Evolutionary conservation across 2,797 vertebrate genomes (phyloP).

Genomic region (Muscicapa comitata): DNA sequence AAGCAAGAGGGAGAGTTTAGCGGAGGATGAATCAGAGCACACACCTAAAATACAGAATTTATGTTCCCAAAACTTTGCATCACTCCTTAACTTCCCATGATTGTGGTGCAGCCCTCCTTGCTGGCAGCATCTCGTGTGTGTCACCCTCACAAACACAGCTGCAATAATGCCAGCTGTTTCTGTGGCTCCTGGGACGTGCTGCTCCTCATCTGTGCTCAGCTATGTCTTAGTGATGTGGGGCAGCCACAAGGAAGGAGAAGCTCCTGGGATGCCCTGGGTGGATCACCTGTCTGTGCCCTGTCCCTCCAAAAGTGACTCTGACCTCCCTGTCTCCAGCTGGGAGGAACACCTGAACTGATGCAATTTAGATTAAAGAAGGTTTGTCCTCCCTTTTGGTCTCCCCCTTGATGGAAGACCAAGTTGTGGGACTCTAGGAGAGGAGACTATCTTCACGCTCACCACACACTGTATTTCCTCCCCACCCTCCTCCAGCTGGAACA

Average conservation of each 20-base stretch:
- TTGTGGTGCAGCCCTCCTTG: neutral
- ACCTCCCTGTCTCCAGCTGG: neutral
- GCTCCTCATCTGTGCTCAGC: neutral
- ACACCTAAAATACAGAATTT: neutral
- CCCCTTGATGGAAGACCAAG: neutral
- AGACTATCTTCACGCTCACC: neutral
- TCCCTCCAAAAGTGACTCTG: neutral
- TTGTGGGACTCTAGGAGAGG: neutral
- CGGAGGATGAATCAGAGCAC: neutral
- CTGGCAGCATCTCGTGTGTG: neutral
- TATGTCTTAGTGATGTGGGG: accelerated
- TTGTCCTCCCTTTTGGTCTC: neutral
- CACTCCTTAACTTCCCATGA: neutral
- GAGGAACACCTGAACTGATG: neutral
- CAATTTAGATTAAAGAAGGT: neutral
- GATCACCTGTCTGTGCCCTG: neutral
- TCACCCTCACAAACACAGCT: neutral
- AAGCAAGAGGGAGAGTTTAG: neutral
- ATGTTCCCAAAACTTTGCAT: neutral
- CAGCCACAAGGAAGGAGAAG: accelerated
- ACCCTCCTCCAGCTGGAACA: neutral
- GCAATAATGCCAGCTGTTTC: accelerated
- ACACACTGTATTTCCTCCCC: neutral
- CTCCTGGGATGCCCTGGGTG: neutral
- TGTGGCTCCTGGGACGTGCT: neutral